phyloP scores from a whole-genome alignment of 2,113 vertebrate species.

The Podilymbus podiceps region DNA sequence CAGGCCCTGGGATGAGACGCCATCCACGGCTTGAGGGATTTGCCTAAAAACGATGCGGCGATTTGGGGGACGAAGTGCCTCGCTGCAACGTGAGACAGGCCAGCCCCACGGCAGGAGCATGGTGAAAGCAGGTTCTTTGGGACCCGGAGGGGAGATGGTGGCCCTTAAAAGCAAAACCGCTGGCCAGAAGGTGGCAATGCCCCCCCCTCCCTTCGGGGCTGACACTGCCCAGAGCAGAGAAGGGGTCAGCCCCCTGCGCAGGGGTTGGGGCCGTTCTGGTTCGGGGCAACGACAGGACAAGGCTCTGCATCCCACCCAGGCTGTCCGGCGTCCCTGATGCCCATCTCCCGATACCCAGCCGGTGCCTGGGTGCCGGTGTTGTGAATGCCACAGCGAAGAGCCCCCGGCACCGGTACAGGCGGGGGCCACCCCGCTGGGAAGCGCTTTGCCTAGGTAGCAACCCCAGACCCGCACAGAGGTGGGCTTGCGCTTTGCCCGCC shows the following conservation, averaged over 20 bases:
- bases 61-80: fast-evolving
- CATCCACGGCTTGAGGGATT: background rate
- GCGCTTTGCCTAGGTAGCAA: background rate
- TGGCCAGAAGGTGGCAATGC: conserved; percentile 19
- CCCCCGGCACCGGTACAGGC: background rate
- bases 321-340: background rate
- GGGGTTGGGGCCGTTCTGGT: no score
- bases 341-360: background rate
- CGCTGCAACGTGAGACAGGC: background rate
- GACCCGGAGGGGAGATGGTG: background rate
- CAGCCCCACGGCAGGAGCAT: background rate
- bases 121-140: background rate
- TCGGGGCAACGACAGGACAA: background rate
- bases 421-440: background rate
- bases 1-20: background rate
- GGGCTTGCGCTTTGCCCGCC: background rate
- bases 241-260: background rate
- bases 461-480: background rate
- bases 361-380: background rate
- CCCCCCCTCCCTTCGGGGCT: background rate
- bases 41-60: background rate
- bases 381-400: background rate
- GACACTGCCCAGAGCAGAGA: background rate
- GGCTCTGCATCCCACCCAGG: background rate
- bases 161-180: background rate